Percentiles rank a stretch among this genome's conserved stretches.
These are phyloP conservation scores for Kuschelorhynchus macadamiae DNA, from an alignment of 2,888 invertebrate genomes.

Conservation along the genomic window DNA sequence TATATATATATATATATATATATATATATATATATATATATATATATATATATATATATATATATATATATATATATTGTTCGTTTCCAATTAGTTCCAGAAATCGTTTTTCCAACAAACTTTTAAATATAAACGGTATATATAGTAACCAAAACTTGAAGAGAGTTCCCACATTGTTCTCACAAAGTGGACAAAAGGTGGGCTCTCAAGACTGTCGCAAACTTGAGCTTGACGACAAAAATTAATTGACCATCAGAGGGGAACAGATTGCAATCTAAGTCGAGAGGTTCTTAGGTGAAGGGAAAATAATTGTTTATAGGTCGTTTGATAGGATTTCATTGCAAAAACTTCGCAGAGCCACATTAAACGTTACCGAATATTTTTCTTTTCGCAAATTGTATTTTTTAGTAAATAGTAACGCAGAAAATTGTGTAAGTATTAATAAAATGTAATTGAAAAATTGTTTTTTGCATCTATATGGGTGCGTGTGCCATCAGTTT, in stretches of 20 bases:
- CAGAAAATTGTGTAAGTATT: neutral
- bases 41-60: no score
- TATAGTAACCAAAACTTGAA: conserved; percentile 59
- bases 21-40: no score
- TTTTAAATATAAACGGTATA: conserved; percentile 60
- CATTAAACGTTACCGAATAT: no score
- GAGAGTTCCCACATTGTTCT: conserved; percentile 38
- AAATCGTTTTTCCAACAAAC: no score
- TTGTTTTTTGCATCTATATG: no score
- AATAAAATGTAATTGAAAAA: no score
- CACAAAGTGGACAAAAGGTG: conserved; percentile 57
- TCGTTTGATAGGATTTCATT: neutral
- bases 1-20: no score
- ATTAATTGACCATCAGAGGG: conserved; percentile 61
- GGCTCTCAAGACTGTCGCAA: conserved; percentile 54
- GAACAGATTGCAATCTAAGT: conserved; percentile 45
- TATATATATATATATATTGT: no score
- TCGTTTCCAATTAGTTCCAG: no score
- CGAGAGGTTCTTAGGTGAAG: conserved; percentile 26
- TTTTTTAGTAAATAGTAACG: neutral
- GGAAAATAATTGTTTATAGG: conserved; percentile 30
- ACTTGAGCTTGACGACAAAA: conserved; percentile 61
- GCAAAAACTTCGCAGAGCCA: no score
- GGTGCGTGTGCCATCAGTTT: no score
- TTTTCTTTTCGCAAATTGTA: neutral